Evolutionary conservation across 1,140 invertebrate genomes (phyloP), one percentile per base, ranked within the genome.

Genomic region (Macrosteles quadrilineatus): DNA sequence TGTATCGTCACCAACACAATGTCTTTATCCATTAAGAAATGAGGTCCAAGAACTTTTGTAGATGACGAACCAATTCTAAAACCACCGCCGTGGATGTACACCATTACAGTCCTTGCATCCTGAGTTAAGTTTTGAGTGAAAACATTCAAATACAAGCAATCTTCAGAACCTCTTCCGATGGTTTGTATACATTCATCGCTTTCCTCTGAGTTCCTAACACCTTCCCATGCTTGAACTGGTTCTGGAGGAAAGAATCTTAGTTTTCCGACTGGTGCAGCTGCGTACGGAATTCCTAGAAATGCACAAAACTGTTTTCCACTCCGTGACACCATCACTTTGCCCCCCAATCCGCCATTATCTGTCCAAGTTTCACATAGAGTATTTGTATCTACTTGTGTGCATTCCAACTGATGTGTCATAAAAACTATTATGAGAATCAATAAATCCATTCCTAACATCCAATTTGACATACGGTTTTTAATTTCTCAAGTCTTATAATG

Each of bases 1-100:
- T 99, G 98, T 55, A 99, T 86, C 0, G 97, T 95, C 0, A 99
- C 96, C 0, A 99, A 94, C 0, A 99, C 90, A 1, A 98, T 92
- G 75, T 94, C 87, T 36, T 62, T 36, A 67, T 59, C 55, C 55
- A 59, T 59, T 2, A 59, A n/a, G 27, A 4, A 27, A 9, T 59
- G 21, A 11, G 55, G 55, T 27, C 55, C 55, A 9, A 9, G 21
- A 2, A 59, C 9, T 2, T 25, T 29, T 29, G 25, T 59, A 59
- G 55, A 59, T 30, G 27, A 1, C 25, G 55, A 25, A 6, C 55
- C 55, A 14, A 59, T 25, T 3, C 23, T 11, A 23, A 59, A 59
- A 2, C 14, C 21, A 27, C 88, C 88, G n/a, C 85, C 85, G 72
- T 90, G 86, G n/a, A 90, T 81, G 75, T 81, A 89, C 0, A 90